These are phyloP conservation scores for Hemitrygon akajei DNA, from an alignment of 2,797 vertebrate genomes.

Conservation along the genomic window DNA sequence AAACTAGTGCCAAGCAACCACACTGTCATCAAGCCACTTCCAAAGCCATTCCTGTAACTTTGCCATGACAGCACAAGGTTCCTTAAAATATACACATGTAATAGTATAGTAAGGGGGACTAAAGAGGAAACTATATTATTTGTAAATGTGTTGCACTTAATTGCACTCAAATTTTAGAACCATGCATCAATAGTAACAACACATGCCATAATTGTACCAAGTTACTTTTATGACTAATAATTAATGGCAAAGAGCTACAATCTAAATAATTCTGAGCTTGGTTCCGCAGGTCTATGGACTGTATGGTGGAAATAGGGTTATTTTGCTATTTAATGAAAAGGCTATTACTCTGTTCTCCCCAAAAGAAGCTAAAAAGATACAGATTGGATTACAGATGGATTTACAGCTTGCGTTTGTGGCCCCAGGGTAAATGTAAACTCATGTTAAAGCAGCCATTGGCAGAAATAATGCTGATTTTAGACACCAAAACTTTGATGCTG, in stretches of 20 bases:
- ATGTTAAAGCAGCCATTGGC: constrained; percentile 29
- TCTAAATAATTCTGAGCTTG: not conserved
- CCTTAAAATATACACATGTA: not conserved
- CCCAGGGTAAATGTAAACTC: constrained; percentile 24
- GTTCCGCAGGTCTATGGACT: not conserved
- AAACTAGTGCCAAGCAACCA: not conserved
- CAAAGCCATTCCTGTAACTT: not conserved
- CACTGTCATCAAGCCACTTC: not conserved
- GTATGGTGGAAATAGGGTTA: not conserved
- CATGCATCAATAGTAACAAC: not conserved
- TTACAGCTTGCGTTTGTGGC: constrained; percentile 33
- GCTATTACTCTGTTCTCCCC: not conserved
- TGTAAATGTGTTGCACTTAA: not conserved
- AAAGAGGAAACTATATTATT: not conserved
- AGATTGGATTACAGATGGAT: constrained; percentile 37
- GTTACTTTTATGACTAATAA: not conserved
- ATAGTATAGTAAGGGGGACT: not conserved
- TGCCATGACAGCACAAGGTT: not conserved
- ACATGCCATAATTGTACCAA: not conserved
- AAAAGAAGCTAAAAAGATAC: not conserved
- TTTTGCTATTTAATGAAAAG: not conserved
- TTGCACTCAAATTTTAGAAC: not conserved
- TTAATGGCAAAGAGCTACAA: not conserved
- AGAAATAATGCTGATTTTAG: constrained; percentile 27
- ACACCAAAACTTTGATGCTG: constrained; percentile 6